A percentile compares a stretch with the other conserved stretches of the same genome.
Evolutionary conservation across 2,797 vertebrate genomes (phyloP).

Genomic region (Rhincodon typus): DNA sequence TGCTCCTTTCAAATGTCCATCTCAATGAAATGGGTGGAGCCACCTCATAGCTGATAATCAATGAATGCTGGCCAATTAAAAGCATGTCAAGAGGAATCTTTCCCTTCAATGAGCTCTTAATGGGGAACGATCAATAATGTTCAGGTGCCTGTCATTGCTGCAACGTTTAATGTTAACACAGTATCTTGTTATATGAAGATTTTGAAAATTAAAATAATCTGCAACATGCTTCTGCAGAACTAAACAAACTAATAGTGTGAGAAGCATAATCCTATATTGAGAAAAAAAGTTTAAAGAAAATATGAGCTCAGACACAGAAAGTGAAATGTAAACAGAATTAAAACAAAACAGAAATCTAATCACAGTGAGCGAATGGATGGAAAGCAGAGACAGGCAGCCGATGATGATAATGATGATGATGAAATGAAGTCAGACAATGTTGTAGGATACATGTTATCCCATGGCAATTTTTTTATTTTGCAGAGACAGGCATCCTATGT

Average conservation of each 20-base stretch:
- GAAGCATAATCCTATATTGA: neutral
- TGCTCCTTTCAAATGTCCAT: neutral
- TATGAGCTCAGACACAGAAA: slow-evolving; percentile 41
- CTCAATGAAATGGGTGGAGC: neutral
- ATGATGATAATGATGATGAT: slow-evolving; percentile 47
- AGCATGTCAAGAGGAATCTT: slow-evolving; percentile 44
- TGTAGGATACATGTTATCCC: slow-evolving; percentile 42
- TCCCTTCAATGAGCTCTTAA: slow-evolving; percentile 41
- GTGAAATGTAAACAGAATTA: slow-evolving; percentile 56
- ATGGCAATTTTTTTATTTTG: slow-evolving; percentile 44
- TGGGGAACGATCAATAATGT: slow-evolving; percentile 41
- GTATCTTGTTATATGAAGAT: neutral
- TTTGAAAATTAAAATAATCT: neutral
- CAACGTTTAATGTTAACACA: slow-evolving; percentile 21
- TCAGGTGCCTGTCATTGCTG: slow-evolving; percentile 39
- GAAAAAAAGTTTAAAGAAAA: neutral
- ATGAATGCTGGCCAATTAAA: too few species aligned
- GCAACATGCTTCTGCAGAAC: neutral
- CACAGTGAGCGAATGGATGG: slow-evolving; percentile 48
- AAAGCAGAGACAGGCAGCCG: slow-evolving; percentile 51
- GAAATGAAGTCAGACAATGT: slow-evolving; percentile 52
- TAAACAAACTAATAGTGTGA: neutral
- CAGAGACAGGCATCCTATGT: slow-evolving; percentile 63
- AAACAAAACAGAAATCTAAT: slow-evolving; percentile 66
- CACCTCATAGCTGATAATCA: too few species aligned